Base-by-base conservation (phyloP, 2,888 invertebrate genomes). In the Orthosia gothica region DNA sequence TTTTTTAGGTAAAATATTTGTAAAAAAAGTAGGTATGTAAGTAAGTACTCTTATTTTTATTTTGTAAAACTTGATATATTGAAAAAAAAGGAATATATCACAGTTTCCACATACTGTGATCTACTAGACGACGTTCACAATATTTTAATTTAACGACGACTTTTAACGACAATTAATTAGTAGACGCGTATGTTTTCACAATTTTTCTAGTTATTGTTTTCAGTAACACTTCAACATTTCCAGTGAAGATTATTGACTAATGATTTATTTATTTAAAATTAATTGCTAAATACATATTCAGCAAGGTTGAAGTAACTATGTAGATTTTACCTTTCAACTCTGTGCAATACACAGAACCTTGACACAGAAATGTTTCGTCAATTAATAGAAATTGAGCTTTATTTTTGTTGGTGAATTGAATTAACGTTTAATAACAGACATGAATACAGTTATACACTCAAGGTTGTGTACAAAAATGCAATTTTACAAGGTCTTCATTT, bases 281-380 rank as follows among this genome's bases (percentile, higher is more conserved):
- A 89, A 92, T 93, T 92, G 88, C 91, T 89, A 90, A 91, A 91
- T 92, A 91, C 90, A 93, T 92, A 93, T 92, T 91, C 89, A 89
- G 87, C 93, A 94, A 94, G 93, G 93, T 93, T 92, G 89, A 88
- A 93, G 91, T 91, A 92, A 90, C 91, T 92, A 92, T 93, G 91
- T 92, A 91, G 90, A 94, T 92, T 93, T 92, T 94, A 93, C 93
- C 95, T 94, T 94, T 95, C 93, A 93, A 94, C 93, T 92, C 86
- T 91, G 90, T 93, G 93, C 93, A 94, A 94, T 89, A 91, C 89
- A 87, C 85, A 77, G 79, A 87, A 91, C 95, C 94, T 95, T 95
- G 93, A 93, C 93, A 93, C 91, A 90, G 91, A 93, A 94, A 92
- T 89, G 91, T 93, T 94, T 93, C 92, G 92, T 92, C 92, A 92